Base-by-base conservation (phyloP, 2,113 vertebrate species). In the Cygnus atratus region DNA sequence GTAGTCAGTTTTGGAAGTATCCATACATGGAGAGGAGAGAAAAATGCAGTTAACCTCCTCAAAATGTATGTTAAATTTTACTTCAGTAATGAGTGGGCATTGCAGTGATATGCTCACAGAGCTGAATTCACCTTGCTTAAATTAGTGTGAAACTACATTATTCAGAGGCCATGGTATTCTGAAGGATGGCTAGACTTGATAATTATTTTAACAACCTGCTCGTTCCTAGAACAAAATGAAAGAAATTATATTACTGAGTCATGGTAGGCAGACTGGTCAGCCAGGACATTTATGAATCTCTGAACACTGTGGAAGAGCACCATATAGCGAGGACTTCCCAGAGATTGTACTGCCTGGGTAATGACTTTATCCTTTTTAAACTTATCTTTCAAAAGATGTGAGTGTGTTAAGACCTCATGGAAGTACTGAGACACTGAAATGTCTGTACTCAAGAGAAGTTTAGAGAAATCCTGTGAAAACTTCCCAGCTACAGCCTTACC, bases 281-380 rank as follows among this genome's bases (percentile, higher is more conserved):
- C 52, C 57, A 59, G 14, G 57, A 26, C 2, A 0, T 75, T 88
- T 58, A 43, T 48, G 48, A 41, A 81, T 75, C 48, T 75, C 61
- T 54, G 25, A 54, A 24, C 8, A 48, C 4, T 0, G 0, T 29
- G 13, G 29, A 65, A 84, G 3, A 72, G 1, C 3, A 14, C 4
- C 1, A 0, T 22, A 28, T 0, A 71, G 11, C 4, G 10, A 66
- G 29, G 57, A 67, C 20, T 84, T 22, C 24, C 20, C 61, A 39
- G 9, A 78, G 20, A 7, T 43, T 41, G 6, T 33, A 19, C 21
- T 63, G 20, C 13, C 35, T 46, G 8, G 1, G 9, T 88, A 75
- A 76, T 44, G 35, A 35, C 11, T 63, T 62, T 22, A 12, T 50
- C 1, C 2, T 20, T 80, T 90, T 79, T 24, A 48, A 91, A 91